A percentile compares a stretch with the other conserved stretches of the same genome.
These are phyloP conservation scores for Lycodopsis pacificus DNA, from an alignment of 2,797 vertebrate genomes.

Conservation along the genomic window DNA sequence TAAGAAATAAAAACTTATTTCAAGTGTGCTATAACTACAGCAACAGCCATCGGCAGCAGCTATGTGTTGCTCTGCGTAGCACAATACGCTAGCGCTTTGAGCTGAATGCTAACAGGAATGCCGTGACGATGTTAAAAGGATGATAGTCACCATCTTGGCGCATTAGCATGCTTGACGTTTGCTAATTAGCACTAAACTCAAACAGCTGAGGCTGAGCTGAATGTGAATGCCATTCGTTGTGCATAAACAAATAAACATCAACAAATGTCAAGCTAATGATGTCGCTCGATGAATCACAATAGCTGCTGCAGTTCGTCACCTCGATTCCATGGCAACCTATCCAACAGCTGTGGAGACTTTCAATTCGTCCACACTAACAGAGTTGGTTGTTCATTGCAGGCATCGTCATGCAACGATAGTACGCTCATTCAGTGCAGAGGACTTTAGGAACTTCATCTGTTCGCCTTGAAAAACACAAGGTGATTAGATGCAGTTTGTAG, in stretches of 20 bases:
- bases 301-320: background rate
- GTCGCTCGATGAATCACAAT: background rate
- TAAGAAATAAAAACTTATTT: background rate
- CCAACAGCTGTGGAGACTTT: background rate
- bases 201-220: background rate
- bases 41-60: background rate
- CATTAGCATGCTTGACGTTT: slow-evolving; percentile 12
- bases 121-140: background rate
- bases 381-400: background rate
- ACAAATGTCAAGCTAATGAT: background rate
- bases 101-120: background rate
- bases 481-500: background rate
- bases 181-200: slow-evolving; percentile 2
- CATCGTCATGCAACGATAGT: background rate
- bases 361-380: background rate
- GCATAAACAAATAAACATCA: background rate
- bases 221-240: background rate
- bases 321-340: background rate
- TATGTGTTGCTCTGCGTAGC: background rate
- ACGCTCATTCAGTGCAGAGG: background rate
- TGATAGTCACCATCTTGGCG: background rate
- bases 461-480: background rate
- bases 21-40: background rate
- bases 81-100: background rate
- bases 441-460: slow-evolving; percentile 1